phyloP scores from a whole-genome alignment of 2,888 invertebrate species.

The Octonoba sinensis region DNA sequence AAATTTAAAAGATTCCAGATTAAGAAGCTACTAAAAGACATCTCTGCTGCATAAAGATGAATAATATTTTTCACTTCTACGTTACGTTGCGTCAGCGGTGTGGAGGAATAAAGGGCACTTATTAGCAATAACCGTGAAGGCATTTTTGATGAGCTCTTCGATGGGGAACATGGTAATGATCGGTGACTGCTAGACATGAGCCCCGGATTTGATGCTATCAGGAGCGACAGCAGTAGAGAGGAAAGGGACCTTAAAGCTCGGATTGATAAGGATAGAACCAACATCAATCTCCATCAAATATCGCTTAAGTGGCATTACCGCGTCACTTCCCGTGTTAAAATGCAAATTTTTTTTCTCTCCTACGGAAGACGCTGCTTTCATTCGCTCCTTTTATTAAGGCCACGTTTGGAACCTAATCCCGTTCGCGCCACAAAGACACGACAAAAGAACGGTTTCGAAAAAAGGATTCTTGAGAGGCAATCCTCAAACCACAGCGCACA shows the following conservation, averaged over 20 bases:
- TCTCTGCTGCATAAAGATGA: too few species aligned
- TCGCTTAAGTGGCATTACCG: slow-evolving; percentile 11
- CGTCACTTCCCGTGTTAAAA: neutral
- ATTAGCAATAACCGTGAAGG: too few species aligned
- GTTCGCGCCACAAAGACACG: too few species aligned
- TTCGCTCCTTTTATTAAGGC: neutral
- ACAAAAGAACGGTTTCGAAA: too few species aligned
- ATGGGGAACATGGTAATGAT: neutral
- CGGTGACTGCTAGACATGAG: neutral
- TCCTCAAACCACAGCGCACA: too few species aligned
- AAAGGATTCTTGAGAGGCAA: too few species aligned
- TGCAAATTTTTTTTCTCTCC: neutral
- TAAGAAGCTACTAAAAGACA: too few species aligned
- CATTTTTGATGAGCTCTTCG: slow-evolving; percentile 6
- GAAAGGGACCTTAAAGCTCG: neutral
- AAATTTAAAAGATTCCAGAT: too few species aligned
- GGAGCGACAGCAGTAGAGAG: neutral
- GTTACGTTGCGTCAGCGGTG: too few species aligned
- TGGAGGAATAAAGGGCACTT: too few species aligned
- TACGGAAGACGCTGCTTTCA: neutral
- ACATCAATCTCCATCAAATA: slow-evolving; percentile 11
- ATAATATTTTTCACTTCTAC: too few species aligned
- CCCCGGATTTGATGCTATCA: slow-evolving; percentile 5
- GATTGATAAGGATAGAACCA: neutral
- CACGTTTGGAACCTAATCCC: too few species aligned